Percentiles rank a stretch among this genome's conserved stretches.
Conservation (phyloP, 2,797 vertebrate genomes). For the Amazona finschi region DNA sequence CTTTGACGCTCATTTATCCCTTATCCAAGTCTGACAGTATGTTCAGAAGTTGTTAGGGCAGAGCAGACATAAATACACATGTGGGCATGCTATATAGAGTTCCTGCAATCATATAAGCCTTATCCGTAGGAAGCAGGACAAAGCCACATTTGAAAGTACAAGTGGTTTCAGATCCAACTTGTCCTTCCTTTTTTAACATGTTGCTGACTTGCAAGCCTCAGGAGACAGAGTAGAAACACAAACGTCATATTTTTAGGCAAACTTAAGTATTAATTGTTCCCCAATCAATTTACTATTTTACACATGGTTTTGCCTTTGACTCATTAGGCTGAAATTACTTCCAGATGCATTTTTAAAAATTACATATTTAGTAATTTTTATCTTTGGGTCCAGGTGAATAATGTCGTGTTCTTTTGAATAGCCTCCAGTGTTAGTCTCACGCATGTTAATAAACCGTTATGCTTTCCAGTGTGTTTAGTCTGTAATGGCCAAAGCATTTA, state of each 20-base stretch:
- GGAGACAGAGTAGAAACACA: background rate
- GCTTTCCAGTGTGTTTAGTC: conserved; percentile 24
- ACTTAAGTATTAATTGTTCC: background rate
- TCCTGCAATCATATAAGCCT: background rate
- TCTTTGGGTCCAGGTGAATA: background rate
- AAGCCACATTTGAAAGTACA: background rate
- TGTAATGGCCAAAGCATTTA: background rate
- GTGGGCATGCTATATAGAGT: background rate
- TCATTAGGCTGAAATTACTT: conserved; percentile 6
- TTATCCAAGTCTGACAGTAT: background rate
- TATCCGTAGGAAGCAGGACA: background rate
- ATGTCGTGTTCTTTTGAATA: background rate
- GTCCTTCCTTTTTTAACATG: background rate
- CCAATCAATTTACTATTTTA: background rate
- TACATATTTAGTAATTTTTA: background rate
- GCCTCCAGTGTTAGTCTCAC: background rate
- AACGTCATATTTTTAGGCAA: background rate
- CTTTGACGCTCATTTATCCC: background rate
- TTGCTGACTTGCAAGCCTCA: background rate
- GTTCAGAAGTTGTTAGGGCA: background rate
- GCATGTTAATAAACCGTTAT: background rate
- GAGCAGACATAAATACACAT: background rate
- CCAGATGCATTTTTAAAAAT: background rate
- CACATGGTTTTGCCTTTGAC: background rate
- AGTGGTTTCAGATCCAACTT: background rate